These are phyloP conservation scores for Eudyptes chrysolophus DNA, from an alignment of 2,113 vertebrate species.

Conservation along the genomic window DNA sequence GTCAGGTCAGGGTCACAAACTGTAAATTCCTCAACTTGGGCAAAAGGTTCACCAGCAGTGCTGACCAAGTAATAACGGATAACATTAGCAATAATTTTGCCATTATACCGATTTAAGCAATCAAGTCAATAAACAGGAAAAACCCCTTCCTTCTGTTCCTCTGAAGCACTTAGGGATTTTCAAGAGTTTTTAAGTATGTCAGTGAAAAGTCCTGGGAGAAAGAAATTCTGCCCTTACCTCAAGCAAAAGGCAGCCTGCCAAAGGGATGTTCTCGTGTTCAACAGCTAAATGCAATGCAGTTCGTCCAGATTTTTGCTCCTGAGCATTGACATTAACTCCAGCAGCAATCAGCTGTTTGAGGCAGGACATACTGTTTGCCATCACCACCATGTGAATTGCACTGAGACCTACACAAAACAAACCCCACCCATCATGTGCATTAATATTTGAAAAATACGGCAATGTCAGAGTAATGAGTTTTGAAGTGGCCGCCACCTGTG, in stretches of 20 bases:
- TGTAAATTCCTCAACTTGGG: not conserved
- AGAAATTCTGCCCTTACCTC: conserved; percentile 76
- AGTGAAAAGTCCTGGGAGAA: not conserved
- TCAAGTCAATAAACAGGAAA: not conserved
- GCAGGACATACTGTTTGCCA: conserved; percentile 82
- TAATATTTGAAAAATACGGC: not conserved
- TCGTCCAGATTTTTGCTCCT: conserved; percentile 87
- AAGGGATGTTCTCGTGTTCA: conserved; percentile 86
- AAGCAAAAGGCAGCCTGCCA: conserved; percentile 91
- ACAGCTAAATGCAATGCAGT: conserved; percentile 90
- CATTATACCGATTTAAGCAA: not conserved
- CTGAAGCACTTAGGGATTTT: not conserved
- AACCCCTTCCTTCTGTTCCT: not conserved
- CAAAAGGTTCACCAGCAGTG: not conserved
- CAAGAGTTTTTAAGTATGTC: not conserved
- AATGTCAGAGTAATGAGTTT: not conserved
- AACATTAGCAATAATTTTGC: not conserved
- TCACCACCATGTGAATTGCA: conserved; percentile 86
- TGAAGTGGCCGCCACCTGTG: not conserved
- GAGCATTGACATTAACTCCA: conserved; percentile 78
- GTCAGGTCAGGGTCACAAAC: not conserved
- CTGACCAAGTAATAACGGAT: not conserved
- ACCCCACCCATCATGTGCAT: not conserved
- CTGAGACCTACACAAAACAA: conserved; percentile 78
- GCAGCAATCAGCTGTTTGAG: conserved; percentile 83